Evolutionary conservation across 1,140 invertebrate genomes (phyloP).

Genomic region (Drosophila obscura): DNA sequence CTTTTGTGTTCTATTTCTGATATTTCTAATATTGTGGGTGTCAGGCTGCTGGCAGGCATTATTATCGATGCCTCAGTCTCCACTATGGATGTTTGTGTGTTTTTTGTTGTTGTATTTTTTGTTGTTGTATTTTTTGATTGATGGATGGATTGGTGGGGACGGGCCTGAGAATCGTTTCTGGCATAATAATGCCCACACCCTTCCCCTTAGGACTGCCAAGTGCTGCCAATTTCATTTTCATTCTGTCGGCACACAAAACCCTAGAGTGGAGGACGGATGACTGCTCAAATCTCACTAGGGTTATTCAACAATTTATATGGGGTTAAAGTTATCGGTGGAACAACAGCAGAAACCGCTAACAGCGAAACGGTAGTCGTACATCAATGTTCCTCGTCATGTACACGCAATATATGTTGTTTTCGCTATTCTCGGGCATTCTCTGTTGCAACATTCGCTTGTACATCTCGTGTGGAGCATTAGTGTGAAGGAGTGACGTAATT

Average conservation of each 20-base stretch:
- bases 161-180: slow-evolving; percentile 24
- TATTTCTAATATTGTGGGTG: slow-evolving; percentile 46
- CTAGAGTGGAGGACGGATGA: too few species aligned
- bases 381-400: too few species aligned
- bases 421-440: too few species aligned
- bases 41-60: slow-evolving; percentile 54
- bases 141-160: slow-evolving; percentile 34
- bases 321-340: too few species aligned
- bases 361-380: too few species aligned
- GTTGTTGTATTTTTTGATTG: slow-evolving; percentile 55
- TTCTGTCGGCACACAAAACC: slow-evolving; percentile 19
- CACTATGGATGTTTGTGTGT: slow-evolving; percentile 3
- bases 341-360: too few species aligned
- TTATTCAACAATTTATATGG: too few species aligned
- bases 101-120: slow-evolving; percentile 39
- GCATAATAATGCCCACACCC: slow-evolving; percentile 35
- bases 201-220: background rate
- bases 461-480: too few species aligned
- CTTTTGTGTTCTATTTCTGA: slow-evolving; percentile 21
- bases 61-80: slow-evolving; percentile 39
- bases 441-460: too few species aligned
- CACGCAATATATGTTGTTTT: too few species aligned
- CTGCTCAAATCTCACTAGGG: too few species aligned
- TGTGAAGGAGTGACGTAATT: too few species aligned
- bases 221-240: slow-evolving; percentile 18